Percentiles rank a stretch among this genome's conserved stretches.
Conservation (phyloP, 2,113 vertebrate genomes). For the Muntiacus muntjak region DNA sequence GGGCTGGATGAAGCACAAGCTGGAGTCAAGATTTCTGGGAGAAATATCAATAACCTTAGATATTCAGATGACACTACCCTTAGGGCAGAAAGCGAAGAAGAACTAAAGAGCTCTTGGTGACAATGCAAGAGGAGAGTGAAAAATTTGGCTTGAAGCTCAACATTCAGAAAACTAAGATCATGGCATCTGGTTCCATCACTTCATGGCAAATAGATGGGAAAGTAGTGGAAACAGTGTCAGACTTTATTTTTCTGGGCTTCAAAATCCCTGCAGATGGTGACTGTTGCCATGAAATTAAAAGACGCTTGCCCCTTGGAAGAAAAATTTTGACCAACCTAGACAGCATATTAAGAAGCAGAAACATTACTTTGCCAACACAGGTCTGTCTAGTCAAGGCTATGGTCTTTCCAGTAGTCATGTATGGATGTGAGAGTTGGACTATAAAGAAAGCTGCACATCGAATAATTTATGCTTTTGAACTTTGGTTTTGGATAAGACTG, state of each 20-base stretch:
- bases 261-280: background rate
- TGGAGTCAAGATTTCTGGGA: background rate
- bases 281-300: background rate
- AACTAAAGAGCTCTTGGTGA: background rate
- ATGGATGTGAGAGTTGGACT: background rate
- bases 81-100: background rate
- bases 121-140: background rate
- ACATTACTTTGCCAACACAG: background rate
- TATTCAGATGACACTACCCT: background rate
- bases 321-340: background rate
- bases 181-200: background rate
- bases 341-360: background rate
- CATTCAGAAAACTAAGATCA: background rate
- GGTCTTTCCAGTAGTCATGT: background rate
- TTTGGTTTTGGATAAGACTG: background rate
- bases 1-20: background rate
- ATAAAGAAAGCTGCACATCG: background rate
- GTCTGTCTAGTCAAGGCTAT: background rate
- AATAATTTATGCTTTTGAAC: background rate
- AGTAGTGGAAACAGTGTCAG: background rate
- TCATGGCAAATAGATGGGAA: background rate
- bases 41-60: background rate
- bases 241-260: background rate
- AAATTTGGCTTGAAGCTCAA: background rate
- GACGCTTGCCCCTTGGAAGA: background rate